Evolutionary conservation across 2,888 invertebrate species (phyloP), one percentile per base, ranked within the genome.

Genomic region (Drosophila infuscata): DNA sequence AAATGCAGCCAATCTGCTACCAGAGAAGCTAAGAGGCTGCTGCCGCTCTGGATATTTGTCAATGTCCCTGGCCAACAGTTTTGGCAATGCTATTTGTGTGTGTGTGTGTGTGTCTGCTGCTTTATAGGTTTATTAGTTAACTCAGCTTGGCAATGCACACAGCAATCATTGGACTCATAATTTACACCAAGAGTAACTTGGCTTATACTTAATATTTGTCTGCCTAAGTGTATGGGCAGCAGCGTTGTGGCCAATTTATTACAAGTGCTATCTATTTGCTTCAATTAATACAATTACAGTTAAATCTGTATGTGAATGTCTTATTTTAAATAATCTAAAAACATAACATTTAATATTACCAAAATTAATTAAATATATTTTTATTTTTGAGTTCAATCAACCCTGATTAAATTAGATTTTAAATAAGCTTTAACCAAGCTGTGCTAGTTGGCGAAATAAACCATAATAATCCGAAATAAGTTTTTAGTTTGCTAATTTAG

Each of bases 1-100:
- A 84, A 84, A 79, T 81, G 74, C 89, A 88, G 89, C 79, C 87
- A 84, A 84, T 88, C 78, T 76, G 63, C 65, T 68, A 25, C 9
- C 30, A 12, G 33, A 68, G 30, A 49, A 57, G 67, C 49, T 30
- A 33, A 12, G 52, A 33, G 33, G 17, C 29, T n/a, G 38, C 61
- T 77, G 74, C 68, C 66, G 68, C 73, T 72, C 80, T 83, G 83
- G 73, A 78, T 81, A 88, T 84, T 84, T 88, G 81, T 84, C 83
- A 86, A 81, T 86, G 83, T 76, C 72, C 63, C 68, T 30, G 59
- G 70, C 59, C 58, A 71, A 82, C 71, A 57, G 49, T 79, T 82
- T 75, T 75, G 79, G 82, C 79, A 53, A 38, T 64, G 63, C 48
- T 54, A 58, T 67, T 57, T 33, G 56, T 68, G 6, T 56, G 17